phyloP scores from a whole-genome alignment of 53 echinoderm and acorn worm species.

The Temnopleurus reevesii region DNA sequence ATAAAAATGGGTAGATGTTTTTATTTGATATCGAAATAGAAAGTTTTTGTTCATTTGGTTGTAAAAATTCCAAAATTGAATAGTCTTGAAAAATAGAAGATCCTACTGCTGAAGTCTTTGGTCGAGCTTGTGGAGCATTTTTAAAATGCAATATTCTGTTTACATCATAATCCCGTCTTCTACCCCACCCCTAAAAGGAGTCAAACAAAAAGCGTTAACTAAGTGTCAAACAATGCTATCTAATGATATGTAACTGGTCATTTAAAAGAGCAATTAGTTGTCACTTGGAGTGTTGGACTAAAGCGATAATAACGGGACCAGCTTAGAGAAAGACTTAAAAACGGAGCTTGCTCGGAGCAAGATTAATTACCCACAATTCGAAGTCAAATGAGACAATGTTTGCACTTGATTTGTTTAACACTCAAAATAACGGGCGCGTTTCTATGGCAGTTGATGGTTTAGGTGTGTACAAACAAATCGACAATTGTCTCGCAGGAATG shows the following conservation, averaged over 20 bases:
- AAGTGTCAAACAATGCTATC: constrained; percentile 35
- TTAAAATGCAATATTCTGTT: too few species aligned
- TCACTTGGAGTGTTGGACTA: constrained; percentile 14
- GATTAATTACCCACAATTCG: constrained; percentile 45
- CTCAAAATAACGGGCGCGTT: constrained; percentile 41
- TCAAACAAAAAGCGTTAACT: not conserved
- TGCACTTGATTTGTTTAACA: constrained; percentile 32
- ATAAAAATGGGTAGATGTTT: too few species aligned
- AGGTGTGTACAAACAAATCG: constrained; percentile 30
- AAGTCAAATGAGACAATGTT: constrained; percentile 17
- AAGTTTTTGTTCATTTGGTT: too few species aligned
- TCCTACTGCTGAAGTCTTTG: too few species aligned
- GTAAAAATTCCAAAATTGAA: too few species aligned
- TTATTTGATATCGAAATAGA: too few species aligned
- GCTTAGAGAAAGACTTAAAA: not conserved
- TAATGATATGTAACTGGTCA: constrained; percentile 32
- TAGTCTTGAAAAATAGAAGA: too few species aligned
- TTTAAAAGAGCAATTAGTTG: constrained; percentile 59
- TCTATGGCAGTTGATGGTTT: constrained; percentile 42
- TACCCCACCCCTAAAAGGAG: not conserved
- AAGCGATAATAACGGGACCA: constrained; percentile 27
- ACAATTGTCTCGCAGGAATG: constrained; percentile 18
- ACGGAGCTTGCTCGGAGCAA: not conserved
- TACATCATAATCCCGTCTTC: not conserved
- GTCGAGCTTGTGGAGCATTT: too few species aligned